A percentile compares a stretch with the other conserved stretches of the same genome.
Evolutionary conservation across 2,888 invertebrate genomes (phyloP).

Genomic region (Tachystola acroxantha): DNA sequence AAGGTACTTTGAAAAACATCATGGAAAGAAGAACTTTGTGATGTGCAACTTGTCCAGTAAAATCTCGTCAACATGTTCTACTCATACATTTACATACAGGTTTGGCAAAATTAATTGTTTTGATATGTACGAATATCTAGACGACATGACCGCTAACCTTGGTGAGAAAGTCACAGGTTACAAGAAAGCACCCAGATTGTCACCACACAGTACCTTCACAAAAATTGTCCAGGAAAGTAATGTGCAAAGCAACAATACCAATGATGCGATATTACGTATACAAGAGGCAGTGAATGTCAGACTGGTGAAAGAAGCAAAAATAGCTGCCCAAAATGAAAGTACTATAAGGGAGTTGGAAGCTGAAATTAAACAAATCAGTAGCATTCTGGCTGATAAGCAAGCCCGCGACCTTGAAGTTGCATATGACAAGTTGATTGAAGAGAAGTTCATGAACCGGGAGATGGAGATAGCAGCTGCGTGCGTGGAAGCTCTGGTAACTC

Average conservation of each 20-base stretch:
- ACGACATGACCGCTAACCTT: conserved; percentile 73
- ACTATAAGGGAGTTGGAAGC: conserved; percentile 61
- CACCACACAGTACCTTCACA: conserved; percentile 57
- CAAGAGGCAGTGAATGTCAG: conserved; percentile 63
- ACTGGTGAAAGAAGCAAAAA: conserved; percentile 55
- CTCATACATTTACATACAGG: conserved; percentile 80
- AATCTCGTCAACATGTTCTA: conserved; percentile 69
- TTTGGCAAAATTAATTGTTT: conserved; percentile 79
- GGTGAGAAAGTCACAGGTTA: conserved; percentile 71
- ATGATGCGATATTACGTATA: conserved; percentile 61
- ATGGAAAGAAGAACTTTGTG: conserved; percentile 78
- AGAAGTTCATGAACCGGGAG: conserved; percentile 47
- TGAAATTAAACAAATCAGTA: conserved; percentile 66
- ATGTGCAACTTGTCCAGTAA: conserved; percentile 79
- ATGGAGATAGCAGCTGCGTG: conserved; percentile 63
- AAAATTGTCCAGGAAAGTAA: conserved; percentile 62
- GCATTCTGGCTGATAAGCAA: conserved; percentile 61
- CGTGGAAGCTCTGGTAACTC: conserved; percentile 51
- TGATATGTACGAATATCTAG: conserved; percentile 73
- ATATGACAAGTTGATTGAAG: conserved; percentile 45
- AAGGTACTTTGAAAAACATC: conserved; percentile 72
- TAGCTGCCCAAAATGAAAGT: conserved; percentile 59
- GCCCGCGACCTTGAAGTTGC: conserved; percentile 43
- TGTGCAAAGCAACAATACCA: conserved; percentile 50
- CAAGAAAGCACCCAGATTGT: conserved; percentile 48